phyloP scores from a whole-genome alignment of 2,888 invertebrate species.

The Ommatoiulus sabulosus region DNA sequence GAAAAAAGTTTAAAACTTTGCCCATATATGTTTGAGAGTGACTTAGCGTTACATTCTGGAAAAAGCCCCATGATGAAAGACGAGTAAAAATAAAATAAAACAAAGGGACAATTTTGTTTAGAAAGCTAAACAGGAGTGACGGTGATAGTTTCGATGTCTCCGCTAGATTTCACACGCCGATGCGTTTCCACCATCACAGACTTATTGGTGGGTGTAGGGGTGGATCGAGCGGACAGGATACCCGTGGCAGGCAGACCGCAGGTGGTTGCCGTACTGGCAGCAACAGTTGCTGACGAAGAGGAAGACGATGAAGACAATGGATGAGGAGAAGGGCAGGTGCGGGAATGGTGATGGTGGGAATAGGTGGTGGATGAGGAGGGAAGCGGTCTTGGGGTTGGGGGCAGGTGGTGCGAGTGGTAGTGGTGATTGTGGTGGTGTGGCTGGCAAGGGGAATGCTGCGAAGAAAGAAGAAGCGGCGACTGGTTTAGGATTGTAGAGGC shows the following conservation, averaged over 20 bases:
- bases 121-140: conserved; percentile 68
- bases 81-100: neutral
- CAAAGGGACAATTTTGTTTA: neutral
- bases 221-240: conserved; percentile 64
- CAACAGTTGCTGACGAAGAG: conserved; percentile 70
- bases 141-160: conserved; percentile 77
- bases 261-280: conserved; percentile 65
- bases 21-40: too few species aligned
- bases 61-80: neutral
- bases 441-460: conserved; percentile 50
- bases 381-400: neutral
- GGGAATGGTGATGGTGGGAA: neutral
- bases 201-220: conserved; percentile 72
- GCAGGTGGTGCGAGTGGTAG: neutral
- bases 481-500: conserved; percentile 9
- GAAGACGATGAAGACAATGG: conserved; percentile 67
- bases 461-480: neutral
- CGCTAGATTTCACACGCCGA: conserved; percentile 79
- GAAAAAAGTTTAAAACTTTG: too few species aligned
- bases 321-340: conserved; percentile 69
- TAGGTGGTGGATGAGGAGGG: conserved; percentile 49
- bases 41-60: too few species aligned
- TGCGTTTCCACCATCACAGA: conserved; percentile 62
- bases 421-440: neutral
- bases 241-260: conserved; percentile 70